These are phyloP conservation scores for Neodontobutis hainanensis DNA, from an alignment of 2,113 vertebrate species.

Conservation along the genomic window DNA sequence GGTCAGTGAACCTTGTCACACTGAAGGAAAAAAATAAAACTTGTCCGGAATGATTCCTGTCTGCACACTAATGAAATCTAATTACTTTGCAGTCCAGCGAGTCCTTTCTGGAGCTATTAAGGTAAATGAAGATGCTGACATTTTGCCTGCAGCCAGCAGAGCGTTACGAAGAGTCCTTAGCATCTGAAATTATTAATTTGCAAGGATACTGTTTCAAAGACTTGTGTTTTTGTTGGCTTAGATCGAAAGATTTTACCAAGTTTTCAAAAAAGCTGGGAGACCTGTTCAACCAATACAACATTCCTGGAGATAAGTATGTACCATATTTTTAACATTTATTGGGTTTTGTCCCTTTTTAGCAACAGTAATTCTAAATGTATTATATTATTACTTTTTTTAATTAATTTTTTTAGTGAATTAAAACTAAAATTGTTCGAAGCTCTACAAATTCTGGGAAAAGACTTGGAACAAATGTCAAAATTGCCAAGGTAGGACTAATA, in stretches of 20 bases:
- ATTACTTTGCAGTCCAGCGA: slow-evolving; percentile 75
- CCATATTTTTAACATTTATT: background rate
- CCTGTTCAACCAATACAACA: slow-evolving; percentile 76
- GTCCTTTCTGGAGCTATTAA: slow-evolving; percentile 78
- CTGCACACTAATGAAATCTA: slow-evolving; percentile 8
- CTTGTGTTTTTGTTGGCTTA: slow-evolving; percentile 38
- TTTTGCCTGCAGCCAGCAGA: background rate
- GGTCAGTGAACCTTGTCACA: slow-evolving; percentile 66
- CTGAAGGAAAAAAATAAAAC: background rate
- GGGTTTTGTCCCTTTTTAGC: background rate
- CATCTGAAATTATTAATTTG: too few species aligned
- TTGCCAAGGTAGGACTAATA: slow-evolving; percentile 74
- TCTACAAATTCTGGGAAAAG: slow-evolving; percentile 79
- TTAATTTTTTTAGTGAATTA: slow-evolving; percentile 63
- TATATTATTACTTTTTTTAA: background rate
- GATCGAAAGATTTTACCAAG: slow-evolving; percentile 80
- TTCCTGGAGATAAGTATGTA: slow-evolving; percentile 81
- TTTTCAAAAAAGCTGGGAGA: slow-evolving; percentile 79
- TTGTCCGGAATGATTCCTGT: background rate
- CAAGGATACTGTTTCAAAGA: background rate
- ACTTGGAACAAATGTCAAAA: slow-evolving; percentile 78
- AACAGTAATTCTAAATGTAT: background rate
- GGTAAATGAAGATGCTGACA: slow-evolving; percentile 68
- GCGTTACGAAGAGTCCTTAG: background rate
- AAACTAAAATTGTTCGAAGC: slow-evolving; percentile 80